Conservation (phyloP, 2,888 invertebrate genomes). For the Cybosia mesomella region DNA sequence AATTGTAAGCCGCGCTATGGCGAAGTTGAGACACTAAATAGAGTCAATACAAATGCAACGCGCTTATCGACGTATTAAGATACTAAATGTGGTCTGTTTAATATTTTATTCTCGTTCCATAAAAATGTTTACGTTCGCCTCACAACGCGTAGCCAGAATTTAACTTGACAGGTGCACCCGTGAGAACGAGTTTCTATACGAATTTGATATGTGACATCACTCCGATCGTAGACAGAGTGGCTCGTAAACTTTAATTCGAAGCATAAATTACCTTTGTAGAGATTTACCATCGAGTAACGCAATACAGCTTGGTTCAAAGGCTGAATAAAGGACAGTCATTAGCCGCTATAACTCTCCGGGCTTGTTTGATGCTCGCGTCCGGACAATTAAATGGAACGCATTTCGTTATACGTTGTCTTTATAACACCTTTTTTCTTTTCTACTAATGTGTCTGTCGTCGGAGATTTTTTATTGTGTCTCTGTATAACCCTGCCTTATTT, state of each 20-base stretch:
- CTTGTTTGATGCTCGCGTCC: conserved; percentile 51
- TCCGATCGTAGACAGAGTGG: conserved; percentile 72
- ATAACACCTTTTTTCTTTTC: conserved; percentile 40
- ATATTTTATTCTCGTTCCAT: conserved; percentile 52
- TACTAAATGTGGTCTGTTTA: conserved; percentile 43
- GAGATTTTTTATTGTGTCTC: conserved; percentile 36
- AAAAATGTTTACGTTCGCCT: conserved; percentile 64
- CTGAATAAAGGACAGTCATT: conserved; percentile 75
- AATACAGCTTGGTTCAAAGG: conserved; percentile 63
- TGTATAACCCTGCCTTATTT: conserved; percentile 23
- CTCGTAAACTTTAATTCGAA: conserved; percentile 78
- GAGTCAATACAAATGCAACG: conserved; percentile 7
- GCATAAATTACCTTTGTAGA: conserved; percentile 76
- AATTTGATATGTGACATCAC: conserved; percentile 78
- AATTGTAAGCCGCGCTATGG: conserved; percentile 34
- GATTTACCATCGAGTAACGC: conserved; percentile 74
- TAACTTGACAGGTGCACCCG: conserved; percentile 77
- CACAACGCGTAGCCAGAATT: conserved; percentile 65
- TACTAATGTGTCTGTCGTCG: conserved; percentile 34
- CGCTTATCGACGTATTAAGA: conserved; percentile 27
- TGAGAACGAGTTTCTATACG: conserved; percentile 69
- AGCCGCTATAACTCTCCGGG: conserved; percentile 60
- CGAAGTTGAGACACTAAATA: conserved; percentile 25
- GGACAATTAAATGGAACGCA: conserved; percentile 55
- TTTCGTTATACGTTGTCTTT: conserved; percentile 49